Evolutionary conservation across 2,888 invertebrate genomes (phyloP), one percentile per base, ranked within the genome.

Genomic region (Yponomeuta sedellus): DNA sequence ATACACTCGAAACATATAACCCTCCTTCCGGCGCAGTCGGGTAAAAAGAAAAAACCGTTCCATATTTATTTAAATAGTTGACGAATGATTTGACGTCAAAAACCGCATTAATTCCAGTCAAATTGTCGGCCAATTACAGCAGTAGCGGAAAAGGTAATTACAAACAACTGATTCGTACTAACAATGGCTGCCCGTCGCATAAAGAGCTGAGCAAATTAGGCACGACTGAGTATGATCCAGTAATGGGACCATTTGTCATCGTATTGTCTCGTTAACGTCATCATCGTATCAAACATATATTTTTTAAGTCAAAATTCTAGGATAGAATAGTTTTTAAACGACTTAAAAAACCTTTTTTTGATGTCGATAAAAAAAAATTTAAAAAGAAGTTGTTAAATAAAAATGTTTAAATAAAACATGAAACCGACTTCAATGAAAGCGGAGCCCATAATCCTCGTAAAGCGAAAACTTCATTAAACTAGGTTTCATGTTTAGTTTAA

Each of bases 51-150:
- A 12, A 52, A 52, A 52, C 44, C 16, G 44, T 52, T 52, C 12
- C 12, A 52, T 52, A 52, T 52, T 52, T 16, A 52, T 52, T 12
- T 16, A 52, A 16, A 52, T 3, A 52, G 44, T 66, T 66, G 1
- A 59, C 59, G 59, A 59, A 59, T 25, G 59, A 59, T 59, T 59
- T 59, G 22, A 59, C 59, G 59, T 59, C 59, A 59, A 59, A 59
- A 59, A 59, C 59, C 59, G 25, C 61, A 62, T 62, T 62, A 62
- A 62, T 62, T 62, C 61, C 61, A 62, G n/a, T 19, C 28, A 62
- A 62, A 34, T 62, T 39, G 39, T 62, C n/a, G 28, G 39, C 3
- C 61, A 62, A 62, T 62, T 25, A 28, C 4, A 28, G 28, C 22
- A 16, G 25, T 19, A 62, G 19, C 61, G 61, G 61, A 62, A 62